phyloP scores from a whole-genome alignment of 2,888 invertebrate genomes.

The Parnassius mnemosyne region DNA sequence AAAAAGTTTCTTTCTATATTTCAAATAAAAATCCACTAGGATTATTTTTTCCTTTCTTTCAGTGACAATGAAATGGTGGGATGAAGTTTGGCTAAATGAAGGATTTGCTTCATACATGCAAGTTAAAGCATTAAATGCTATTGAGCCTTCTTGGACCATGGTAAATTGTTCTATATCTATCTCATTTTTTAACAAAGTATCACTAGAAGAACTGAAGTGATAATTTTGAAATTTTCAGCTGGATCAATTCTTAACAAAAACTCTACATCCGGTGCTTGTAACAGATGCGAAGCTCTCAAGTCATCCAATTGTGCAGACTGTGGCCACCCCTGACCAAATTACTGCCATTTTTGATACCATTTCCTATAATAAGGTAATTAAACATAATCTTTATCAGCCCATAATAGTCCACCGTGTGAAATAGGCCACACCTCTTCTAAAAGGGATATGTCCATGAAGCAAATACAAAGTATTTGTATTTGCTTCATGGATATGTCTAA shows the following conservation, averaged over 20 bases:
- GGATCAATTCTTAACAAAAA: constrained; percentile 86
- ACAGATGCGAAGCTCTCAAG: constrained; percentile 90
- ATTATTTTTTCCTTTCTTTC: constrained; percentile 39
- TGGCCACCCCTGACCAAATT: constrained; percentile 93
- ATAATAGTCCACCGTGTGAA: too few species aligned
- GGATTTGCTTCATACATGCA: constrained; percentile 96
- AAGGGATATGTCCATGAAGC: too few species aligned
- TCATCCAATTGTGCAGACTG: constrained; percentile 93
- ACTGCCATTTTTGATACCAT: constrained; percentile 95
- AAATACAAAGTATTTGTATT: too few species aligned
- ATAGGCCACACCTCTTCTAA: too few species aligned
- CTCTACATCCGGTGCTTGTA: constrained; percentile 86
- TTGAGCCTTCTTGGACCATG: constrained; percentile 90
- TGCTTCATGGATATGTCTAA: too few species aligned
- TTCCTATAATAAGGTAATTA: constrained; percentile 91
- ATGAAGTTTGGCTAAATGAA: constrained; percentile 94
- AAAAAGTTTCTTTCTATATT: too few species aligned
- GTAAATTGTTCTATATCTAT: constrained; percentile 59
- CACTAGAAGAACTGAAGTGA: too few species aligned
- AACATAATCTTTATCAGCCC: neutral
- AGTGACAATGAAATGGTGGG: constrained; percentile 97
- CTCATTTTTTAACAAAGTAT: neutral
- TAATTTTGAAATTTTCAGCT: constrained; percentile 76
- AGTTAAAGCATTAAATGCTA: constrained; percentile 86
- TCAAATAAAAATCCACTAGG: neutral